Evolutionary conservation across 2,797 vertebrate genomes (phyloP).

Genomic region (Ara ararauna): DNA sequence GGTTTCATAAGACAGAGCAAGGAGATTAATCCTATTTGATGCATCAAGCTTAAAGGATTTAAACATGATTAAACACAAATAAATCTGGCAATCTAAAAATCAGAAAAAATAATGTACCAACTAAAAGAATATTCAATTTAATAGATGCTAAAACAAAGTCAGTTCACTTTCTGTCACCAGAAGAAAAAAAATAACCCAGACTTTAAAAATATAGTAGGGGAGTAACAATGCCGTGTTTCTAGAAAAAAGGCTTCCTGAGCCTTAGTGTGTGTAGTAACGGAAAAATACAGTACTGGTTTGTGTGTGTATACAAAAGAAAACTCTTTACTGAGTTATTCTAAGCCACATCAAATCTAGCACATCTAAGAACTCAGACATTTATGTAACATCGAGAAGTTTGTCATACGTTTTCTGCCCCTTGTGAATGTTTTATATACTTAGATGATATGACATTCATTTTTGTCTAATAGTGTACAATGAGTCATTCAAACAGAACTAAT

Average conservation of each 20-base stretch:
- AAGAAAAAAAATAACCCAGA: not conserved
- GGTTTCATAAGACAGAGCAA: not conserved
- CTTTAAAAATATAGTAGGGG: not conserved
- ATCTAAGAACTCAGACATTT: not conserved
- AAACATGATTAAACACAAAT: slow-evolving; percentile 21
- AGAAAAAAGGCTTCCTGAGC: not conserved
- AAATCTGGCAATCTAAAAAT: not conserved
- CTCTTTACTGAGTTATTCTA: not conserved
- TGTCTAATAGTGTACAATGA: not conserved
- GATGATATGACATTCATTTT: not conserved
- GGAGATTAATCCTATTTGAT: slow-evolving; percentile 37
- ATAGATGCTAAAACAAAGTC: not conserved
- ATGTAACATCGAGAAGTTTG: not conserved
- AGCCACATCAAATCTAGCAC: not conserved
- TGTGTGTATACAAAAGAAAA: not conserved
- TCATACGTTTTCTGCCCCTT: not conserved
- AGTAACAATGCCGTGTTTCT: not conserved
- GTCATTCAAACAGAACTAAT: not conserved
- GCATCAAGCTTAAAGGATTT: not conserved
- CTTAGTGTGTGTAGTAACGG: not conserved
- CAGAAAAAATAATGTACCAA: not conserved
- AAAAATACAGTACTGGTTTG: not conserved
- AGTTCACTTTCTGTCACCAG: not conserved
- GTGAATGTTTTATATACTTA: not conserved
- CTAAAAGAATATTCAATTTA: not conserved